Percentiles rank a stretch among this genome's conserved stretches.
phyloP scores from a whole-genome alignment of 2,888 invertebrate genomes.

The Oscheius sp. region DNA sequence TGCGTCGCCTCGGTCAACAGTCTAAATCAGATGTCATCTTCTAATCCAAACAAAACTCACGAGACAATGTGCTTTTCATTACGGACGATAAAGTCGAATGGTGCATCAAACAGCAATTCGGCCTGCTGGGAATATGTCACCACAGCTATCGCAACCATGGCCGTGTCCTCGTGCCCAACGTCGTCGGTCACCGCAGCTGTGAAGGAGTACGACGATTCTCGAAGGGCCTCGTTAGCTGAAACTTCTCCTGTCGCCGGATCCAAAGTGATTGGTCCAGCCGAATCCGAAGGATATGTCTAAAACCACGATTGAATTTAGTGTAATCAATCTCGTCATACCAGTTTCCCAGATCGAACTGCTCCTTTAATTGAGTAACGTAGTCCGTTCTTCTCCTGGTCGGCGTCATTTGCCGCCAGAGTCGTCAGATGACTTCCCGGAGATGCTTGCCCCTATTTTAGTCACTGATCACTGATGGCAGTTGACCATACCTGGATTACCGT shows the following conservation, averaged over 20 bases:
- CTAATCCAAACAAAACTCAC: conserved; percentile 32
- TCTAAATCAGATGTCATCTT: conserved; percentile 37
- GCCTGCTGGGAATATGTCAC: conserved; percentile 57
- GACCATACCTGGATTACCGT: conserved; percentile 41
- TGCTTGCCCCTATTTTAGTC: conserved; percentile 40
- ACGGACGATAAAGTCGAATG: conserved; percentile 53
- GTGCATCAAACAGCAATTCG: conserved; percentile 56
- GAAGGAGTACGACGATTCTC: conserved; percentile 49
- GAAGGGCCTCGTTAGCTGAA: conserved; percentile 45
- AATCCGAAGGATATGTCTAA: conserved; percentile 39
- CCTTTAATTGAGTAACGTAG: conserved; percentile 50
- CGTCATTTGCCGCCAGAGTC: conserved; percentile 48
- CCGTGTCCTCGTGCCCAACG: conserved; percentile 53
- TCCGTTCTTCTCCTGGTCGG: conserved; percentile 49
- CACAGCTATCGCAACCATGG: conserved; percentile 50
- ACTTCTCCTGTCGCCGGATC: conserved; percentile 48
- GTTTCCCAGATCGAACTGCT: conserved; percentile 40
- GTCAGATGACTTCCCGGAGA: conserved; percentile 49
- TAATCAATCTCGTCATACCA: conserved; percentile 7
- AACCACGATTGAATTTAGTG: not conserved
- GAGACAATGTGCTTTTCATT: conserved; percentile 57
- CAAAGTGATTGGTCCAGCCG: conserved; percentile 44
- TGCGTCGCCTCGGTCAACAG: conserved; percentile 51
- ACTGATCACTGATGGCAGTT: no score
- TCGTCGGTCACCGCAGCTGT: conserved; percentile 50